Conservation (phyloP, 1,140 invertebrate genomes). For the Hetaerina americana region DNA sequence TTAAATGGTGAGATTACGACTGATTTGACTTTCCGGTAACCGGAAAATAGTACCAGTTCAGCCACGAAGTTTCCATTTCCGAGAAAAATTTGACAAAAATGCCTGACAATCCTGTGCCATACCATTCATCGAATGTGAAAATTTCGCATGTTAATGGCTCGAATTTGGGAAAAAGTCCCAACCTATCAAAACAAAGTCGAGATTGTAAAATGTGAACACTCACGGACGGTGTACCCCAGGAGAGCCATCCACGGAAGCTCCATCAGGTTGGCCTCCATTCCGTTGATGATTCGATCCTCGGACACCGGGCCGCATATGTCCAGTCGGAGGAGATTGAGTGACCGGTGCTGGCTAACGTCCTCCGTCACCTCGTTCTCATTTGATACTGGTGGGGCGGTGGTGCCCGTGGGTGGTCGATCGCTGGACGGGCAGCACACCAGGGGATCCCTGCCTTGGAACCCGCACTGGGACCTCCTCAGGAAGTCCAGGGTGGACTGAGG, state of each 20-base stretch:
- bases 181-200: too few relatives aligned
- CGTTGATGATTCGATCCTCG: conserved; percentile 37
- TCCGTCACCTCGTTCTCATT: neutral
- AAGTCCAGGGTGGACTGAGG: conserved; percentile 2
- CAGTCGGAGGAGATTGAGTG: conserved; percentile 33
- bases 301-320: conserved; percentile 27
- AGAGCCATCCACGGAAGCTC: conserved; percentile 56
- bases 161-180: too few relatives aligned
- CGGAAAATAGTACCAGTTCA: too few relatives aligned
- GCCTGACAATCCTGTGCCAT: too few relatives aligned
- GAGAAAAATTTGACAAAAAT: too few relatives aligned
- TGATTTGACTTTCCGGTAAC: too few relatives aligned
- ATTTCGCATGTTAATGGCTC: too few relatives aligned
- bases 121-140: too few relatives aligned
- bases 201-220: too few relatives aligned
- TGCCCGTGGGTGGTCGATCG: neutral
- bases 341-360: conserved; percentile 30
- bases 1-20: too few relatives aligned
- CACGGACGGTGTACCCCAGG: conserved; percentile 32
- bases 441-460: conserved; percentile 5
- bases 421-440: conserved; percentile 8
- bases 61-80: too few relatives aligned
- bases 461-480: conserved; percentile 8
- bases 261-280: conserved; percentile 38
- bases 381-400: neutral